These are phyloP conservation scores for Macrostomum lignano DNA, from an alignment of 1,140 invertebrate species.

Conservation along the genomic window DNA sequence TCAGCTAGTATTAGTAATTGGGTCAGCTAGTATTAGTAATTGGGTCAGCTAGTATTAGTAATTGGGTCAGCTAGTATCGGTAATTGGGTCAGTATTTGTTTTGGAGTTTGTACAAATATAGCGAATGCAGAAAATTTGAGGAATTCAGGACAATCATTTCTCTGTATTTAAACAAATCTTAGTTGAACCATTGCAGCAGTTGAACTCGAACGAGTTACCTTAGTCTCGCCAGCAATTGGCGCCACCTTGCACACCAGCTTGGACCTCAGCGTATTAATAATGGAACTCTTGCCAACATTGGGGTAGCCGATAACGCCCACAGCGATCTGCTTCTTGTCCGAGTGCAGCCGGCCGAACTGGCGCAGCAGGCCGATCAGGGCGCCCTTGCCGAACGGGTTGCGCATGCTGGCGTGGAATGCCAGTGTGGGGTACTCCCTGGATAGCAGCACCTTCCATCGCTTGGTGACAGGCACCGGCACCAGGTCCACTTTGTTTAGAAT, in stretches of 20 bases:
- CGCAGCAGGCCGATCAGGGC: conserved; percentile 75
- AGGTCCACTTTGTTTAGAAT: conserved; percentile 72
- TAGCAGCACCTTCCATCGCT: conserved; percentile 60
- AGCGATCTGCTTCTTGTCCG: conserved; percentile 84
- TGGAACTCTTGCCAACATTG: conserved; percentile 89
- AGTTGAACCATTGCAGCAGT: too few species aligned
- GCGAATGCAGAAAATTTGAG: too few species aligned
- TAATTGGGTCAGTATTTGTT: too few species aligned
- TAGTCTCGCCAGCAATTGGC: conserved; percentile 92
- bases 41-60: too few species aligned
- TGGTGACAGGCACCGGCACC: conserved; percentile 79
- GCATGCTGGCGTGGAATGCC: conserved; percentile 85
- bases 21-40: too few species aligned
- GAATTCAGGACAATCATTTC: too few species aligned
- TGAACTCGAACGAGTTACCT: conserved; percentile 41
- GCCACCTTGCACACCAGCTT: conserved; percentile 59
- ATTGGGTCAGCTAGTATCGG: too few species aligned
- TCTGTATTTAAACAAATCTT: too few species aligned
- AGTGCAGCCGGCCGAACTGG: conserved; percentile 65
- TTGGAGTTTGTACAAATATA: too few species aligned
- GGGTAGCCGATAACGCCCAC: conserved; percentile 97
- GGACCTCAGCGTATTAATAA: conserved; percentile 69
- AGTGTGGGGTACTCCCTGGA: conserved; percentile 81
- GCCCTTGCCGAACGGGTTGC: conserved; percentile 92
- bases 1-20: too few species aligned